These are phyloP conservation scores for Enteromius unitaeniatus DNA, from an alignment of 2,797 vertebrate species.

Conservation along the genomic window DNA sequence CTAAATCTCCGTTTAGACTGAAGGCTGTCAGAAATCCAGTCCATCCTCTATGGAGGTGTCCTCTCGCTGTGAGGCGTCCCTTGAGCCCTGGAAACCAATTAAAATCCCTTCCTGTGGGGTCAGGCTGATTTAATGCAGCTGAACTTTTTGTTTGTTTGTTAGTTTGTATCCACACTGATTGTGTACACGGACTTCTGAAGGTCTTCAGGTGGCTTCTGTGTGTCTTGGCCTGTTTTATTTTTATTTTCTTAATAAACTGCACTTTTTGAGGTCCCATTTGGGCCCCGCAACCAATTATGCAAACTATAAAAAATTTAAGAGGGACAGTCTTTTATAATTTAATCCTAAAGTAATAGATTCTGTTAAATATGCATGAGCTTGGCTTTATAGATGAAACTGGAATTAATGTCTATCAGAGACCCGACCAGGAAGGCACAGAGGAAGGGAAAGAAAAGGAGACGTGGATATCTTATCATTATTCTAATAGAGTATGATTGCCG, in stretches of 20 bases:
- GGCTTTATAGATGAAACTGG: slow-evolving; percentile 84
- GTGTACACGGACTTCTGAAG: neutral
- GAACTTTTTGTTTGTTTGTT: slow-evolving; percentile 1
- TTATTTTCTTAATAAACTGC: slow-evolving; percentile 71
- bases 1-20: slow-evolving; percentile 14
- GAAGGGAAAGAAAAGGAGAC: slow-evolving; percentile 66
- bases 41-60: neutral
- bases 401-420: slow-evolving; percentile 85
- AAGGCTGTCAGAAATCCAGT: slow-evolving; percentile 23
- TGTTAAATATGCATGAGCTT: slow-evolving; percentile 85
- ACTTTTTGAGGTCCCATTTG: slow-evolving; percentile 77
- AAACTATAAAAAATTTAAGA: slow-evolving; percentile 85
- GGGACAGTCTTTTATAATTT: slow-evolving; percentile 85
- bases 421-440: slow-evolving; percentile 72
- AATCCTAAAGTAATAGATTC: slow-evolving; percentile 88
- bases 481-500: slow-evolving; percentile 79
- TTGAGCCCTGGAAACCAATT: slow-evolving; percentile 18
- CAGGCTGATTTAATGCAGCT: neutral
- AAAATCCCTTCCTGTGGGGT: neutral
- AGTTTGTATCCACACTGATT: neutral
- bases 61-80: neutral
- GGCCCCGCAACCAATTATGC: slow-evolving; percentile 82
- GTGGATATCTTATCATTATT: slow-evolving; percentile 79
- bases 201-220: neutral
- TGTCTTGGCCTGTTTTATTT: slow-evolving; percentile 49